Evolutionary conservation across 1,140 invertebrate genomes (phyloP).

Genomic region (Gyrodactylus bullatarudis): DNA sequence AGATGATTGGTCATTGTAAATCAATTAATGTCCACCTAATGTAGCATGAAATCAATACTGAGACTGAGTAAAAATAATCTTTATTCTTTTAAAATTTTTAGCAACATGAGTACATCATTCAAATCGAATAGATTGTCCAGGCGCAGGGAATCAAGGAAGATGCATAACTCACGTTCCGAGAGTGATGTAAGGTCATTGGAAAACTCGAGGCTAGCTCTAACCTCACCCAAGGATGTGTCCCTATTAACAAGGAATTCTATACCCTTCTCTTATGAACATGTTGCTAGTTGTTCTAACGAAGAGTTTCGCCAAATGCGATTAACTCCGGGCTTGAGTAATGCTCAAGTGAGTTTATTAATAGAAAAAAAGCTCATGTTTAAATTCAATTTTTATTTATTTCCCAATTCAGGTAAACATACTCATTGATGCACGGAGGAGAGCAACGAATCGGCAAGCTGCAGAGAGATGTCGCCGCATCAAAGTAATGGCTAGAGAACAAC

Average conservation of each 20-base stretch:
- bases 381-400: no score
- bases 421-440: not conserved
- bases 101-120: no score
- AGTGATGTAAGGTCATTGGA: not conserved
- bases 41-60: no score
- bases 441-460: not conserved
- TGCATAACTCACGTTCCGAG: not conserved
- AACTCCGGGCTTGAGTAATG: not conserved
- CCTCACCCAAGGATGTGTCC: not conserved
- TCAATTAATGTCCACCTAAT: no score
- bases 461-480: not conserved
- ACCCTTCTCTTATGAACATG: not conserved
- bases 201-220: not conserved
- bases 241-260: not conserved
- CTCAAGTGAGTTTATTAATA: not conserved
- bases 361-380: no score
- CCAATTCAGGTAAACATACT: not conserved
- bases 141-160: no score
- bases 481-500: not conserved
- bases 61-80: no score
- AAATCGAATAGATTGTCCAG: no score
- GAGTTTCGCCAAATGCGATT: not conserved
- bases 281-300: not conserved
- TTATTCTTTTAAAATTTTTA: no score
- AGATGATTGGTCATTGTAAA: no score